These are phyloP conservation scores for Melanotus villosus DNA, from an alignment of 2,888 invertebrate species.

Conservation along the genomic window DNA sequence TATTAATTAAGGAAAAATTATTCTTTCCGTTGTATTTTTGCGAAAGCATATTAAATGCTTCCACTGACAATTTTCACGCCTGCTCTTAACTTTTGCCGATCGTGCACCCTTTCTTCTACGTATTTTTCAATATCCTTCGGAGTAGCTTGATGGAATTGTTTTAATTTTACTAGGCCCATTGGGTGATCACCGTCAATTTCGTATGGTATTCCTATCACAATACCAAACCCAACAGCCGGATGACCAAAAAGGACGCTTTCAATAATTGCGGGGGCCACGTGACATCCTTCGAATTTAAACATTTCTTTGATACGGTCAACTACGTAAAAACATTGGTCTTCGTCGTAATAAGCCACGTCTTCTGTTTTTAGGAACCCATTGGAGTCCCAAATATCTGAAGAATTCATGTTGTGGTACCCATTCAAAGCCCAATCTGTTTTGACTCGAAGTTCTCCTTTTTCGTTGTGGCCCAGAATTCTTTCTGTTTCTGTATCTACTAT, in stretches of 20 bases:
- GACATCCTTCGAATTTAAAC: constrained; percentile 70
- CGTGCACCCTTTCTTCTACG: not conserved
- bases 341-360: constrained; percentile 71
- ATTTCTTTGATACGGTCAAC: constrained; percentile 71
- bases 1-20: too few relatives aligned
- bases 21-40: too few relatives aligned
- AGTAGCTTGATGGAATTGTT: not conserved
- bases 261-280: constrained; percentile 65
- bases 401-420: constrained; percentile 69
- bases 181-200: constrained; percentile 63
- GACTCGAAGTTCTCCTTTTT: constrained; percentile 71
- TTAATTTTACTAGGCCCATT: constrained; percentile 56
- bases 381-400: constrained; percentile 66
- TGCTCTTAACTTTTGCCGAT: constrained; percentile 8
- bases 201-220: constrained; percentile 62
- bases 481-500: constrained; percentile 67
- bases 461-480: constrained; percentile 67
- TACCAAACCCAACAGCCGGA: constrained; percentile 57
- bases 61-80: constrained; percentile 13
- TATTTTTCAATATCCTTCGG: constrained; percentile 18
- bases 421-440: constrained; percentile 64
- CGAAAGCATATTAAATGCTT: too few relatives aligned
- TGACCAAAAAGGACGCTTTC: constrained; percentile 60
- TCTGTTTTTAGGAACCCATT: constrained; percentile 71
- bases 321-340: constrained; percentile 68